Base-by-base conservation (phyloP, 1,140 invertebrate species). In the Macrocentrus cingulum region DNA sequence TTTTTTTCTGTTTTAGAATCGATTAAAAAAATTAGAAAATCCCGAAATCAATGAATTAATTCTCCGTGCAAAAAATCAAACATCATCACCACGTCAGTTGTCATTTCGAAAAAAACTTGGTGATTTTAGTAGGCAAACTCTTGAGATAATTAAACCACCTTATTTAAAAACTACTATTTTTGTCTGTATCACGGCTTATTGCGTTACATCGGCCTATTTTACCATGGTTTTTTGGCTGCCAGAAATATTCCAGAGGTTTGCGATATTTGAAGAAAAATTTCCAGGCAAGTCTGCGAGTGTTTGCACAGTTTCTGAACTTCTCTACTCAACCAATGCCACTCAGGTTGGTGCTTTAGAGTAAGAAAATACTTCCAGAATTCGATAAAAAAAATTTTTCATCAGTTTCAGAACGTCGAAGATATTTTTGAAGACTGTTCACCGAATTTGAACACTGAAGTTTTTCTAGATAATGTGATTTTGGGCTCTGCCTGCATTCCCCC, bases 161-260 rank as follows among this genome's bases (percentile, higher is more conserved):
- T 70, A 70, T 42, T 55, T 66, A 2, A 65, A 61, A 2, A 58
- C 54, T 20, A 66, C 70, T 0, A 50, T 67, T 11, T 36, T 70
- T 3, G 51, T 68, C 5, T 60, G 67, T 5, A 56, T 63, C n/a
- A 58, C 62, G 5, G 60, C 63, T 7, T 72, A 66, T 50, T 64
- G 64, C 25, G 65, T 66, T 29, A 69, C 66, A 16, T 66, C 66
- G 2, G 60, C 71, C 3, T 82, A 82, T 60, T 83, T 82, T 60
- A 77, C 80, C 2, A 62, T 82, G 1, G 77, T 81, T 63, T 64
- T 82, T 15, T 83, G 82, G 82, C 75, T 83, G 23, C 82, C 82
- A 0, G 81, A 82, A 57, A 66, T 83, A 13, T 83, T 80, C 51
- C 63, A 74, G 15, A 64, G 77, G 52, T 80, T 74, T 55, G 71